A percentile compares a stretch with the other conserved stretches of the same genome.
phyloP scores from a whole-genome alignment of 2,797 vertebrate species.

The Sebastes reedi region DNA sequence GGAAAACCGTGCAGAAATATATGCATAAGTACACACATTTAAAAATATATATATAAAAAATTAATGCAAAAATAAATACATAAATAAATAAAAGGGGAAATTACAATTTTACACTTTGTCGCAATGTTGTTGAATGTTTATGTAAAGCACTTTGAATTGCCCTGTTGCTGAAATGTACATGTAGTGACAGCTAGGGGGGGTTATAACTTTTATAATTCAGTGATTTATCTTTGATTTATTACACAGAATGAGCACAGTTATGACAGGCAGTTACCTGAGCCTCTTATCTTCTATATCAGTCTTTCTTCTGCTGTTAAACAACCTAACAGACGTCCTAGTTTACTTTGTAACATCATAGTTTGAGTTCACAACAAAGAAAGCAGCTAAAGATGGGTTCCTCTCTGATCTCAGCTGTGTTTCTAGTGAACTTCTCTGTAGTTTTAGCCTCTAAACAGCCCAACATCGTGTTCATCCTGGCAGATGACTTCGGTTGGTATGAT shows the following conservation, averaged over 20 bases:
- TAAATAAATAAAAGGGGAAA: too few species aligned
- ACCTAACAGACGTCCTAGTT: neutral
- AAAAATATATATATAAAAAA: too few species aligned
- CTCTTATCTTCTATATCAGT: neutral
- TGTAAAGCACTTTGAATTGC: too few species aligned
- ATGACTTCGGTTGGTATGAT: conserved; percentile 94
- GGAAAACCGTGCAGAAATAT: too few species aligned
- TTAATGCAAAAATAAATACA: too few species aligned
- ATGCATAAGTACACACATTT: too few species aligned
- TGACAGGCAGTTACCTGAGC: too few species aligned
- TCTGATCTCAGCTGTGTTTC: neutral
- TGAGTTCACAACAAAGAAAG: too few species aligned
- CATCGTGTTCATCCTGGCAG: conserved; percentile 89
- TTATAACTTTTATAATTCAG: neutral
- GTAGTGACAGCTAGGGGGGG: too few species aligned
- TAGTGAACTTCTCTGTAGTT: accelerated
- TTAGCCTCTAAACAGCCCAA: conserved; percentile 72
- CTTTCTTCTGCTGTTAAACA: neutral
- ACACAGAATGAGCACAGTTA: conserved; percentile 28
- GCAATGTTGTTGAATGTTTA: too few species aligned
- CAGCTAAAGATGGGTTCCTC: neutral
- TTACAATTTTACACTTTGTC: too few species aligned
- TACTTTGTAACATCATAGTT: neutral
- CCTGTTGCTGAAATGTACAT: too few species aligned
- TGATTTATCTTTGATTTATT: accelerated